Conservation (phyloP, 2,113 vertebrate species). For the Orycteropus afer region DNA sequence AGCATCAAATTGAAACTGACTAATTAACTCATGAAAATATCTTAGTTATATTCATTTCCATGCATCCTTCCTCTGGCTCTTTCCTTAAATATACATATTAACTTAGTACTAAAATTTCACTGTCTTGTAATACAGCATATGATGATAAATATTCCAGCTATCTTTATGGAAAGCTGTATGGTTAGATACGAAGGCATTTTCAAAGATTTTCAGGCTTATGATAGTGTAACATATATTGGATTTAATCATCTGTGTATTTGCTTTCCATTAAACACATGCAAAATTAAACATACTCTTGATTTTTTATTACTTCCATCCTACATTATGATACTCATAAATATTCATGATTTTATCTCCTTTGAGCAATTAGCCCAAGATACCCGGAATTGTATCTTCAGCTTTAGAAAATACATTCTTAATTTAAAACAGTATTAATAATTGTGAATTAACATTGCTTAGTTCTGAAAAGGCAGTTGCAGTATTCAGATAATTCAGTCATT, state of each 20-base stretch:
- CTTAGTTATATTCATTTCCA: background rate
- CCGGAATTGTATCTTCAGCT: background rate
- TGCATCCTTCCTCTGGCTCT: background rate
- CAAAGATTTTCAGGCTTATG: background rate
- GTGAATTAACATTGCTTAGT: background rate
- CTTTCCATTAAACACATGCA: background rate
- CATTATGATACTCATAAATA: constrained; percentile 1
- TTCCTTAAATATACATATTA: background rate
- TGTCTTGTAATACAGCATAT: background rate
- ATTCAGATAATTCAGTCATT: background rate
- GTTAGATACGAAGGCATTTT: background rate
- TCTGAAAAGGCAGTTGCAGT: background rate
- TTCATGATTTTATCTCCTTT: background rate
- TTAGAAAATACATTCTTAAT: background rate
- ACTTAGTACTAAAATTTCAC: background rate
- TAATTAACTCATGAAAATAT: background rate
- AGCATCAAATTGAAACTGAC: background rate
- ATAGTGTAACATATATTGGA: background rate
- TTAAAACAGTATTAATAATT: constrained; percentile 18
- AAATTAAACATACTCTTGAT: background rate
- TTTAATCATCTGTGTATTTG: background rate
- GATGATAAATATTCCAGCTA: background rate
- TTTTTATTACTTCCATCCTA: background rate
- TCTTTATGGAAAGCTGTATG: background rate
- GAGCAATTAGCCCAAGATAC: background rate